These are phyloP conservation scores for human (Homo sapiens) DNA, from an alignment of 2,113 vertebrate genomes.

Conservation along the genomic window DNA sequence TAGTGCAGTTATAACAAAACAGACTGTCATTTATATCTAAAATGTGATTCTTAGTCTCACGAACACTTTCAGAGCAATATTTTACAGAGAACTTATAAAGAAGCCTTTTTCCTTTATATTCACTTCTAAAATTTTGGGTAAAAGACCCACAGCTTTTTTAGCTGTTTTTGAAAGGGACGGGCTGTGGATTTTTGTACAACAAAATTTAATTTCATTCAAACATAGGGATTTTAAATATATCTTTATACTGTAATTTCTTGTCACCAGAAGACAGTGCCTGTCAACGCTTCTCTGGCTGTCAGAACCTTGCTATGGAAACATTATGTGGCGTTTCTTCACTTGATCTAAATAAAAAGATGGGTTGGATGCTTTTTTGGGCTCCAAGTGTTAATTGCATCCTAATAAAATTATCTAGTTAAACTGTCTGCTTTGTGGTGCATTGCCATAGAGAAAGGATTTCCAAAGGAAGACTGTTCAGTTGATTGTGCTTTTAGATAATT, in stretches of 20 bases:
- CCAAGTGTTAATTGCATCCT: conserved; percentile 77
- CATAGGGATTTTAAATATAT: conserved; percentile 25
- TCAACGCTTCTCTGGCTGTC: neutral
- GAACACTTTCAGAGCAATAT: neutral
- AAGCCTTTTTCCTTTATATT: neutral
- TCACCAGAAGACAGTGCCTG: neutral
- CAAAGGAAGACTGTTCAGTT: conserved; percentile 73
- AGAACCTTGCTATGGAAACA: neutral
- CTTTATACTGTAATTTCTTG: conserved; percentile 38
- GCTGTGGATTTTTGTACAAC: neutral
- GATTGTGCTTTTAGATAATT: conserved; percentile 77
- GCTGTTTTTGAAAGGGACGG: neutral
- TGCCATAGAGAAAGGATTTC: conserved; percentile 65
- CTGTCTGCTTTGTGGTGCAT: conserved; percentile 60
- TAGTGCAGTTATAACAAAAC: neutral
- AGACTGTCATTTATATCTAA: neutral
- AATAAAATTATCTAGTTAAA: conserved; percentile 80
- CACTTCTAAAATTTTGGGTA: neutral
- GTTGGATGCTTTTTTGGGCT: conserved; percentile 58
- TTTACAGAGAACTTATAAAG: neutral
- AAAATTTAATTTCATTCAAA: conserved; percentile 15
- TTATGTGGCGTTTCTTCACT: conserved; percentile 51
- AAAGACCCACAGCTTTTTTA: neutral
- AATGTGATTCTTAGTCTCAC: neutral
- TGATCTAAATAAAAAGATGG: conserved; percentile 67